Base-by-base conservation (phyloP, 2,113 vertebrate genomes). In the Tenrec ecaudatus region DNA sequence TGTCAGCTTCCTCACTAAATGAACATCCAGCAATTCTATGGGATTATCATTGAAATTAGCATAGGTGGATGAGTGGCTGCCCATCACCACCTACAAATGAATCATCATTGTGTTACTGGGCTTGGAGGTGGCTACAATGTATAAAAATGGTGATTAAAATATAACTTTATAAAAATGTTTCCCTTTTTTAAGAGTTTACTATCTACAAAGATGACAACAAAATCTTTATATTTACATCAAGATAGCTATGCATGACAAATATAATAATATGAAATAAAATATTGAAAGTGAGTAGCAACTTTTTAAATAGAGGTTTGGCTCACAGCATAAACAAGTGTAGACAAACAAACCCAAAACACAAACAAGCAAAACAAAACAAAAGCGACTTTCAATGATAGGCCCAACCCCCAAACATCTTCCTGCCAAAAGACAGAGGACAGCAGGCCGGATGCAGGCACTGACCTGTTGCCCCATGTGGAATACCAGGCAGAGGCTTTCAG, bases 251-350 rank as follows among this genome's bases (percentile, higher is more conserved):
- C 92, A 98, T 96, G 97, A 97, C 97, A 98, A 97, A 98, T 96
- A 98, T 97, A 97, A 97, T 98, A 98, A 96, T 0, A 96, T 96
- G 97, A 97, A 98, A 98, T 98, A 98, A 98, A 98, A 98, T 98
- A 98, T 97, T 95, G 97, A 97, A 97, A 96, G 96, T 97, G 97
- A 97, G 95, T 97, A 98, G 95, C 96, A 97, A 97, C 94, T 95
- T 98, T 97, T 98, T 98, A 98, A 98, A 98, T 98, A 98, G 97
- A 98, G 97, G 96, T 98, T 98, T 98, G 98, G 98, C 97, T 98
- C 98, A 98, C 97, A 98, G 98, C 98, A 98, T 98, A 97, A 98
- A 98, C 97, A 97, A 97, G 97, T 97, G 94, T 97, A 92, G 93
- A 95, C 96, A 89, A 95, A 95, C 86, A 73, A 94, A 95, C n/a